These are phyloP conservation scores for Apotomis turbidana DNA, from an alignment of 2,888 invertebrate genomes.

Conservation along the genomic window DNA sequence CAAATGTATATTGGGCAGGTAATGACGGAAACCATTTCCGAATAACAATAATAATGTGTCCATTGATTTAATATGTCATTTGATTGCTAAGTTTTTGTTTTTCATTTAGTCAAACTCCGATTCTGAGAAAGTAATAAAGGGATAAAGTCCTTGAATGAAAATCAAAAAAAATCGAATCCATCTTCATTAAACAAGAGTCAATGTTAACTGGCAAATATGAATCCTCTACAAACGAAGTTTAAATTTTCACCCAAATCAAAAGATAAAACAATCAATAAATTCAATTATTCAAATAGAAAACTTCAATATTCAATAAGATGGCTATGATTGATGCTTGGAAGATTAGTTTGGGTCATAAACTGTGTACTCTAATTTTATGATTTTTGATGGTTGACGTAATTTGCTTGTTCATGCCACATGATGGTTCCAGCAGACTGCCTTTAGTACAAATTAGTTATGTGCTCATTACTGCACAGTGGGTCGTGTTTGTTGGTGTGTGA, in stretches of 20 bases:
- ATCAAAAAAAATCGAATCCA: constrained; percentile 5
- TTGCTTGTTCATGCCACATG: constrained; percentile 11
- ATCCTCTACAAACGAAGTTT: constrained; percentile 14
- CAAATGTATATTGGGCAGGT: neutral
- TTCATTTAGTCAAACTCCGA: neutral
- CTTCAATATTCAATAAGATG: constrained; percentile 17
- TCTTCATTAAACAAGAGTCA: neutral
- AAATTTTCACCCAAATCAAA: constrained; percentile 11
- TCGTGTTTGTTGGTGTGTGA: neutral
- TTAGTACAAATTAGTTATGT: constrained; percentile 14
- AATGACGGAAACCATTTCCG: no score
- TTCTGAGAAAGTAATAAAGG: neutral
- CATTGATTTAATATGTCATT: no score
- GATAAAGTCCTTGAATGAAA: neutral
- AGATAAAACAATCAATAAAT: constrained; percentile 20
- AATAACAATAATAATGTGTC: no score
- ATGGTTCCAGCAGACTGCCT: constrained; percentile 13
- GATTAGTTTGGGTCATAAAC: constrained; percentile 7
- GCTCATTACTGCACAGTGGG: constrained; percentile 12
- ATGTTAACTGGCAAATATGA: constrained; percentile 16
- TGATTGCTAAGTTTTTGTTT: neutral
- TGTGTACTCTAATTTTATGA: constrained; percentile 23
- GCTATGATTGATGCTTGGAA: constrained; percentile 23
- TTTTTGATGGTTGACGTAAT: constrained; percentile 19
- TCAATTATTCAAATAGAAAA: constrained; percentile 22